Conservation (phyloP, 2,113 vertebrate species). For the Riparia riparia region DNA sequence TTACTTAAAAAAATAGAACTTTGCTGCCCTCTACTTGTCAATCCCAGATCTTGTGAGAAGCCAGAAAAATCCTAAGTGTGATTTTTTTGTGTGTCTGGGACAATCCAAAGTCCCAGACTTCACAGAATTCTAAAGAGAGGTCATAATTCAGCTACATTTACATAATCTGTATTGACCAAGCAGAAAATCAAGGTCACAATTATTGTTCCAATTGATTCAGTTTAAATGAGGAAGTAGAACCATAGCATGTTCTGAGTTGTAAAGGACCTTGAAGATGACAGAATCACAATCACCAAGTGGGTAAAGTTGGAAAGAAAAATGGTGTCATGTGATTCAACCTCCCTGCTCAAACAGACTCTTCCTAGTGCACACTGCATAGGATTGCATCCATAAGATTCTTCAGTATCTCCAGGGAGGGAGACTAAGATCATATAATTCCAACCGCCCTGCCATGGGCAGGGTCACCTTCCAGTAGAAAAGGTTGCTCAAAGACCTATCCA, state of each 20-base stretch:
- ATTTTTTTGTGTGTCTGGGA: no score
- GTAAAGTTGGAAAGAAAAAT: neutral
- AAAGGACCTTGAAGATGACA: neutral
- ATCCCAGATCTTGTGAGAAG: neutral
- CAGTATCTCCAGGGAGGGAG: neutral
- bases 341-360: neutral
- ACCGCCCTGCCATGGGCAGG: neutral
- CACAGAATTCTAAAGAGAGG: neutral
- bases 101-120: neutral
- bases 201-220: neutral
- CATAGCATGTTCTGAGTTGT: neutral
- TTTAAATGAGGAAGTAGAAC: neutral
- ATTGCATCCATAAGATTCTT: neutral
- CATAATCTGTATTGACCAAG: neutral
- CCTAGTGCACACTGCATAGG: neutral
- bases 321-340: neutral
- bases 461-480: neutral
- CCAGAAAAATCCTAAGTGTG: neutral
- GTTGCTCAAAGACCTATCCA: neutral
- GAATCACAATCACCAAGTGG: neutral
- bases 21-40: conserved; percentile 78
- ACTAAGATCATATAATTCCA: neutral
- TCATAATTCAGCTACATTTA: neutral
- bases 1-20: conserved; percentile 48
- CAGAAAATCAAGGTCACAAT: neutral